Conservation (phyloP, 2,113 vertebrate species). For the Vimba vimba region DNA sequence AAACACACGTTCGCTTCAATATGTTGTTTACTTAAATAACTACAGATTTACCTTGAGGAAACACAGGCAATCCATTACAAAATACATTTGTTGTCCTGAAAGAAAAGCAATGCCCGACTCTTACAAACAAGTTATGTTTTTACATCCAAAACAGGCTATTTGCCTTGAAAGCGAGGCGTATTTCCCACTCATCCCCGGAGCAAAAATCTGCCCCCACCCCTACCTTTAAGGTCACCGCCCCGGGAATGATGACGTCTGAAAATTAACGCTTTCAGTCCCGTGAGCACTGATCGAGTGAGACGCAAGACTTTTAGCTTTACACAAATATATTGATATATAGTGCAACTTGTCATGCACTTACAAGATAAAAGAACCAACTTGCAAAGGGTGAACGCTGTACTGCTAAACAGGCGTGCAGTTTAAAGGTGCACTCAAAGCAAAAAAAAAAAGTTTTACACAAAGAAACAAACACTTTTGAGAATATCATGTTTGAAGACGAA, state of each 20-base stretch:
- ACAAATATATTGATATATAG: neutral
- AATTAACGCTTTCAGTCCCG: conserved; percentile 74
- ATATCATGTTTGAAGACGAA: neutral
- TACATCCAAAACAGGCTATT: conserved; percentile 61
- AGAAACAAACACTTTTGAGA: neutral
- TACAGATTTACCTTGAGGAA: conserved; percentile 58
- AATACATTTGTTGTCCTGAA: conserved; percentile 47
- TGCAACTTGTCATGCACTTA: neutral
- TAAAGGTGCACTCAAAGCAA: neutral
- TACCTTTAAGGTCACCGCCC: conserved; percentile 70
- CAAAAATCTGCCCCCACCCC: conserved; percentile 63
- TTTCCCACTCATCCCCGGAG: conserved; percentile 64
- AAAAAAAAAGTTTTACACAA: neutral
- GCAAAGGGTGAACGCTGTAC: neutral
- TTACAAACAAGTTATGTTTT: conserved; percentile 37
- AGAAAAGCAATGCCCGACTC: conserved; percentile 40
- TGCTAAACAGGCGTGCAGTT: neutral
- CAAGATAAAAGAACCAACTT: neutral
- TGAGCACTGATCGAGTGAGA: neutral
- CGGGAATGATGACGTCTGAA: conserved; percentile 72
- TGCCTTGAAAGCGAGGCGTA: conserved; percentile 58
- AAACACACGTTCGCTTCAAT: conserved; percentile 58
- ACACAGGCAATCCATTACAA: conserved; percentile 57
- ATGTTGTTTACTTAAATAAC: conserved; percentile 60
- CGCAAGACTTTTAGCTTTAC: neutral